Conservation (phyloP, 2,888 invertebrate genomes). For the Unio pictorum region DNA sequence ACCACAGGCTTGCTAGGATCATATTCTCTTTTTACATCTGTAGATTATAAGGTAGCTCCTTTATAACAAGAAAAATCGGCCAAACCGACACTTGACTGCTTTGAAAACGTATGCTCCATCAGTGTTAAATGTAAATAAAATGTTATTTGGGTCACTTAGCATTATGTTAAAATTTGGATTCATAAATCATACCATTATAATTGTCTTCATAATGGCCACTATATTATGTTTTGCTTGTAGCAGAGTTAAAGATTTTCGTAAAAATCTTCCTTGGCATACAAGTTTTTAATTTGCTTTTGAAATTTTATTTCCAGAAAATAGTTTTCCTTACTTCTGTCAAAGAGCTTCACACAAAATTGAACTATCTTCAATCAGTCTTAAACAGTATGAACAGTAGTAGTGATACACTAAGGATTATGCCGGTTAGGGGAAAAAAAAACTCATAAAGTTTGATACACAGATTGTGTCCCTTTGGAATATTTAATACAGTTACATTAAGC, state of each 20-base stretch:
- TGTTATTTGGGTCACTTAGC: slow-evolving; percentile 4
- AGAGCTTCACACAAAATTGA: slow-evolving; percentile 5
- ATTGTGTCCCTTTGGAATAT: slow-evolving; percentile 12
- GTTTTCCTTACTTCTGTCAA: background rate
- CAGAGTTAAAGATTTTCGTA: slow-evolving; percentile 6
- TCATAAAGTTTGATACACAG: slow-evolving; percentile 10
- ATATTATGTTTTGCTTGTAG: background rate
- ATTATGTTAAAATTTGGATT: background rate
- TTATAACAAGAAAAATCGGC: slow-evolving; percentile 20
- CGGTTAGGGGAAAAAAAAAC: slow-evolving; percentile 10
- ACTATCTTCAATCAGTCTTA: background rate
- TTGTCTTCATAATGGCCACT: slow-evolving; percentile 8
- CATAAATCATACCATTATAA: slow-evolving; percentile 15
- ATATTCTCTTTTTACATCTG: slow-evolving; percentile 1
- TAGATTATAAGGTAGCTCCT: slow-evolving; percentile 15
- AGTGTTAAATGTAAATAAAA: slow-evolving; percentile 12
- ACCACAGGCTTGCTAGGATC: slow-evolving; percentile 11
- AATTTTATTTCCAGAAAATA: slow-evolving; percentile 16
- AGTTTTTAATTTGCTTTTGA: slow-evolving; percentile 2
- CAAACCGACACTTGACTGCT: slow-evolving; percentile 11
- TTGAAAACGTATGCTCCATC: slow-evolving; percentile 25
- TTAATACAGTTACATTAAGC: slow-evolving; percentile 6
- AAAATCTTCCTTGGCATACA: slow-evolving; percentile 6
- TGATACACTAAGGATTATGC: slow-evolving; percentile 17
- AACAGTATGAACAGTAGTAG: slow-evolving; percentile 9